phyloP scores from a whole-genome alignment of 2,113 vertebrate species.

The Climacteris rufus region DNA sequence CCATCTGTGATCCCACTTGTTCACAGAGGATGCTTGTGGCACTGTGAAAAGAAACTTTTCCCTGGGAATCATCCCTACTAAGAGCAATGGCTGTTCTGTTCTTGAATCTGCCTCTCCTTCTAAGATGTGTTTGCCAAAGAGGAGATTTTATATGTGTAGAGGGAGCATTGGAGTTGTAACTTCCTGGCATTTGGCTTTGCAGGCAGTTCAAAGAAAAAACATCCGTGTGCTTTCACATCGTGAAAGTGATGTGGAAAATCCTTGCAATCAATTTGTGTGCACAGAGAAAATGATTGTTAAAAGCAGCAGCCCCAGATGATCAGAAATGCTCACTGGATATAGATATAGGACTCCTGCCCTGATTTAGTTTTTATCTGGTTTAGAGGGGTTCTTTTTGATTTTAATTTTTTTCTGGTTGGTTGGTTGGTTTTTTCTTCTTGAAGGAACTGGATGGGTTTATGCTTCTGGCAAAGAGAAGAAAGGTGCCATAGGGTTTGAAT shows the following conservation, averaged over 20 bases:
- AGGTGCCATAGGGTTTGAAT: neutral
- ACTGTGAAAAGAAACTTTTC: neutral
- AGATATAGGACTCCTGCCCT: neutral
- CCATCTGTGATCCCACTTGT: neutral
- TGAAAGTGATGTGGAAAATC: conserved; percentile 27
- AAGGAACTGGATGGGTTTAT: neutral
- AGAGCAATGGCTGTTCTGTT: neutral
- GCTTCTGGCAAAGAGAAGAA: neutral
- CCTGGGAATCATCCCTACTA: neutral
- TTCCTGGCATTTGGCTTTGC: conserved; percentile 21
- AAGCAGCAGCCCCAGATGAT: neutral
- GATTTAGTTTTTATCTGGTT: neutral
- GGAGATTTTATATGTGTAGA: conserved; percentile 16
- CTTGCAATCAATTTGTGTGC: neutral
- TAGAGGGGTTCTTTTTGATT: fast-evolving
- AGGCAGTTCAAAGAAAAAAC: conserved; percentile 18
- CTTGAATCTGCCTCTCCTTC: neutral
- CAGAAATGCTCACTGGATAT: neutral
- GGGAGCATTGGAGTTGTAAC: neutral
- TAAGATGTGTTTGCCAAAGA: conserved; percentile 38
- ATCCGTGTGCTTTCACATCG: neutral
- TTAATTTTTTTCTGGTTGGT: neutral
- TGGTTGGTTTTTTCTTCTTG: neutral
- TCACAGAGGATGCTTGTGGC: neutral
- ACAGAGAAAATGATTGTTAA: neutral